These are phyloP conservation scores for Chaenogobius annularis DNA, from an alignment of 2,113 vertebrate species.

Conservation along the genomic window DNA sequence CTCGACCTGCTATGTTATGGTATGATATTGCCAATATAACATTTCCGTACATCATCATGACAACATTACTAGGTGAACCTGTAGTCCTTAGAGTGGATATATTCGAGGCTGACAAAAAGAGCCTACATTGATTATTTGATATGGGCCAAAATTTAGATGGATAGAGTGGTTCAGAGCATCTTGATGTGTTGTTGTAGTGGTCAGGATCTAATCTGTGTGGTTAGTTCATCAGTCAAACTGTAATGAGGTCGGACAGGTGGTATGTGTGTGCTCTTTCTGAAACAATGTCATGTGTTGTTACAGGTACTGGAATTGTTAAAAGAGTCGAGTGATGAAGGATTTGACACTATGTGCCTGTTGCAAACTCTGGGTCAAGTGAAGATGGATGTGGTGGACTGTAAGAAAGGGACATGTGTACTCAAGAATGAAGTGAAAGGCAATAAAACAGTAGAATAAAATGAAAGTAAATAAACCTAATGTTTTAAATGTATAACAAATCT, in stretches of 20 bases:
- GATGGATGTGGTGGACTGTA: constrained; percentile 84
- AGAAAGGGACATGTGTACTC: constrained; percentile 24
- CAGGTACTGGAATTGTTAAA: constrained; percentile 89
- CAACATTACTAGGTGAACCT: no score
- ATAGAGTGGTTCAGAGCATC: background rate
- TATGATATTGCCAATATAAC: no score
- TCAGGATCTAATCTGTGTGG: background rate
- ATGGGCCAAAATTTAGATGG: background rate
- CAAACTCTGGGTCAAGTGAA: constrained; percentile 86
- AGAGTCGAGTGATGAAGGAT: constrained; percentile 75
- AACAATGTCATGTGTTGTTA: background rate
- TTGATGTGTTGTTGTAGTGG: background rate
- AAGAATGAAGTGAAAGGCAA: constrained; percentile 30
- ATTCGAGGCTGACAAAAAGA: no score
- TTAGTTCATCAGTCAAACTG: background rate
- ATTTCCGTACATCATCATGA: no score
- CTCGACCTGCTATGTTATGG: no score
- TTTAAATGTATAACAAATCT: constrained; percentile 5
- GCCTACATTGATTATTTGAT: no score
- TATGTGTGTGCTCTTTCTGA: no score
- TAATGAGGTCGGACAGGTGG: background rate
- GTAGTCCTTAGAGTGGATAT: no score
- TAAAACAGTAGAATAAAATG: constrained; percentile 26
- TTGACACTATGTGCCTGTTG: constrained; percentile 86
- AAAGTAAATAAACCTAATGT: constrained; percentile 36